Evolutionary conservation across 2,888 invertebrate genomes (phyloP), one percentile per base, ranked within the genome.

Genomic region (Itoplectis maculator): DNA sequence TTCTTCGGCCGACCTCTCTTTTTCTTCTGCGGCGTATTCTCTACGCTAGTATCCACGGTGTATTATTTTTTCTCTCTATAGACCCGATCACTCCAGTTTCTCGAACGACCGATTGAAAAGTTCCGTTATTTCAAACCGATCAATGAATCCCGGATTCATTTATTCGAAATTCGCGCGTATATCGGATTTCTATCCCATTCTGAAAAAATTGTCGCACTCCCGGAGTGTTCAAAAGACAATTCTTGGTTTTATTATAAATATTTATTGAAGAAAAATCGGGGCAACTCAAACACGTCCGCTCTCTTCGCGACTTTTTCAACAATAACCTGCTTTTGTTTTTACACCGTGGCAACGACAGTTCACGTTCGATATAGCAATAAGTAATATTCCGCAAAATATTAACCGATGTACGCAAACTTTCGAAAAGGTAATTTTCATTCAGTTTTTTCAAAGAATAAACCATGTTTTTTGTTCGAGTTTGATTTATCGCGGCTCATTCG

Each of bases 81-180:
- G 15, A n/a, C 8, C 47, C 86, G 82, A 85, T 18, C 86, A 81
- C 66, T 87, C 87, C 0, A 86, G 72, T 75, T 84, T 84, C 9
- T 77, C 72, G 13, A 85, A 82, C 83, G 83, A 87, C 51, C 40
- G 29, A 9, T 37, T 15, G 29, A 29, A n/a, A 56, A 56, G 23
- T 23, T 23, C 56, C 23, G 56, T 56, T 29, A 13, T 56, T 3
- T 56, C 29, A 23, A n/a, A 56, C 11, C 73, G 47, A 73, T 70
- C 61, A 23, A 56, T 29, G 56, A 56, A 35, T 56, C 56, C 56
- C 56, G 56, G 56, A 56, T 56, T 35, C 56, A 23, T 29, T 11
- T 0, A 23, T 13, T 56, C 29, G 29, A 56, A 56, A 23, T 56
- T 35, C 13, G 9, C 29, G n/a, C 23, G 13, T 56, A 56, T 56